These are phyloP conservation scores for Dromas ardeola DNA, from an alignment of 2,113 vertebrate species.

Conservation along the genomic window DNA sequence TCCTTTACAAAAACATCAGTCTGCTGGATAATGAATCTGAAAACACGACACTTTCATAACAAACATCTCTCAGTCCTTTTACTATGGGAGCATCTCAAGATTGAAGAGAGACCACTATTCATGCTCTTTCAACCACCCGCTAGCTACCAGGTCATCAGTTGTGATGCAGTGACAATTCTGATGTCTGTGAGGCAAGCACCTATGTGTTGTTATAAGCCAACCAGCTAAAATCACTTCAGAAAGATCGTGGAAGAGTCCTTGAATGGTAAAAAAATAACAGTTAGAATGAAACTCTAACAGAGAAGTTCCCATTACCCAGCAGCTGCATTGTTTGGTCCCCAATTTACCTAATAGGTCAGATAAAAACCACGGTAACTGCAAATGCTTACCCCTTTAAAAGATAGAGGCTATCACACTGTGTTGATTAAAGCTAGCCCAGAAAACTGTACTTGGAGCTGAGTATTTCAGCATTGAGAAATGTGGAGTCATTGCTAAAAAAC, in stretches of 20 bases:
- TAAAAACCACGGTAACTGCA: not conserved
- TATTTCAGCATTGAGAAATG: not conserved
- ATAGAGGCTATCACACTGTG: rapidly evolving
- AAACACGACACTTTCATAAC: not conserved
- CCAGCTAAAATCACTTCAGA: not conserved
- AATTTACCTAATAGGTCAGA: not conserved
- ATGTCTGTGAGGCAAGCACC: not conserved
- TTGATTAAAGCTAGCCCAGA: not conserved
- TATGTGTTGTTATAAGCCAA: not conserved
- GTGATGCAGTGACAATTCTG: not conserved
- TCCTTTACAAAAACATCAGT: not conserved
- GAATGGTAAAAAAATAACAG: not conserved
- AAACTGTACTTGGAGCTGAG: not conserved
- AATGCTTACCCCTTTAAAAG: not conserved
- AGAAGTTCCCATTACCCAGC: not conserved
- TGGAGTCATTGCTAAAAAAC: not conserved
- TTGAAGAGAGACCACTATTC: not conserved
- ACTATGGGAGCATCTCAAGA: not conserved
- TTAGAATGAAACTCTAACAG: not conserved
- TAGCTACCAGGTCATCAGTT: not conserved
- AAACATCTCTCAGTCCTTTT: not conserved
- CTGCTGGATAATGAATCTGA: not conserved
- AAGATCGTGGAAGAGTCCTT: not conserved
- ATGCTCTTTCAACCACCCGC: not conserved
- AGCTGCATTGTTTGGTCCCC: not conserved